Evolutionary conservation across 2,113 vertebrate species (phyloP).

Genomic region (Nanorana parkeri): DNA sequence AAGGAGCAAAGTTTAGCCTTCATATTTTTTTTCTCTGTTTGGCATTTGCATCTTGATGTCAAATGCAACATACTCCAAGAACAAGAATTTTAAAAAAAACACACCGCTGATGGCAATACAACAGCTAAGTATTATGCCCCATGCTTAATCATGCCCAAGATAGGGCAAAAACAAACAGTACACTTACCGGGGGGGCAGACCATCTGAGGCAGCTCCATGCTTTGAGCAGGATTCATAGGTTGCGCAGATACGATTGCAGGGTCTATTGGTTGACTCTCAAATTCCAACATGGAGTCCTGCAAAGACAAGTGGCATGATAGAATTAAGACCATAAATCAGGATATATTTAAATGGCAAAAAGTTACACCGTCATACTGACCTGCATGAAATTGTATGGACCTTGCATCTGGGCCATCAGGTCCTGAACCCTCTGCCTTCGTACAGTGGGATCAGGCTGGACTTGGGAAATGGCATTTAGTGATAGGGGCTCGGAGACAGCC

Average conservation of each 20-base stretch:
- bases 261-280: slow-evolving; percentile 93
- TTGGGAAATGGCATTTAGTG: slow-evolving; percentile 74
- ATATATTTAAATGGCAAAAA: too few species aligned
- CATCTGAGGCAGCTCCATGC: slow-evolving; percentile 89
- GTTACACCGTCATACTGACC: slow-evolving; percentile 67
- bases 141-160: too few species aligned
- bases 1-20: too few species aligned
- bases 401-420: slow-evolving; percentile 99
- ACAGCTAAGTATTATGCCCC: too few species aligned
- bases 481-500: slow-evolving; percentile 78
- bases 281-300: slow-evolving; percentile 97
- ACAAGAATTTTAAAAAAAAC: too few species aligned
- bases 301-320: not conserved
- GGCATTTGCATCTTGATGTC: too few species aligned
- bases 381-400: slow-evolving; percentile 99
- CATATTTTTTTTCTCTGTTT: too few species aligned
- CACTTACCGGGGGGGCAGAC: slow-evolving; percentile 84
- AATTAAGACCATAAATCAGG: too few species aligned
- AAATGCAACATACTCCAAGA: too few species aligned
- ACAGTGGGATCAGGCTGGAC: slow-evolving; percentile 85
- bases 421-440: slow-evolving; percentile 92
- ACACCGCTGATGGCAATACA: too few species aligned
- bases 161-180: not conserved
- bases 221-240: slow-evolving; percentile 91
- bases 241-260: slow-evolving; percentile 98